Percentiles rank a stretch among this genome's conserved stretches.
These are phyloP conservation scores for Saccostrea echinata DNA, from an alignment of 1,140 invertebrate species.

Conservation along the genomic window DNA sequence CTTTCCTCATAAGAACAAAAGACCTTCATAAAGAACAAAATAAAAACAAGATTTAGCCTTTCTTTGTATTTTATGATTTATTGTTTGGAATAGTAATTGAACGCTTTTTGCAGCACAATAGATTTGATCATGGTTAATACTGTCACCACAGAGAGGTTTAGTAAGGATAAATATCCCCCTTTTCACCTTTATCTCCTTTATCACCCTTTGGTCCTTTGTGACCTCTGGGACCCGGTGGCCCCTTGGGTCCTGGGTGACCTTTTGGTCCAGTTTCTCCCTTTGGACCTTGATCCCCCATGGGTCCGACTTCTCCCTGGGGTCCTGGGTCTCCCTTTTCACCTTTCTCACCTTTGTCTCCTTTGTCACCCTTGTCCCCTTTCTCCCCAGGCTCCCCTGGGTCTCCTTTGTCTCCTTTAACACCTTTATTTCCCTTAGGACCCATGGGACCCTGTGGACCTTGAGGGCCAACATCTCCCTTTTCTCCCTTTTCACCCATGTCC, in stretches of 20 bases:
- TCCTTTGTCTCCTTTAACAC: neutral
- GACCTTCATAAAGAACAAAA: too few species aligned
- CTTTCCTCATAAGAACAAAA: too few species aligned
- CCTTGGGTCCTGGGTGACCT: conserved; percentile 13
- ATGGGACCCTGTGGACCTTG: conserved; percentile 12
- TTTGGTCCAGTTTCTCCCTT: conserved; percentile 8
- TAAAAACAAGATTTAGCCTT: too few species aligned
- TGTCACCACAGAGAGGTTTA: neutral
- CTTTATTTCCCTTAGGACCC: conserved; percentile 31
- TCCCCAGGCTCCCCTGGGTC: neutral
- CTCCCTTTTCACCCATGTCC: conserved; percentile 18
- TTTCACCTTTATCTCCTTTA: neutral
- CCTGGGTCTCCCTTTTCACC: conserved; percentile 5
- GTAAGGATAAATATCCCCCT: neutral
- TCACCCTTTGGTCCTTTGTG: conserved; percentile 28
- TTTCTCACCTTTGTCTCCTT: neutral
- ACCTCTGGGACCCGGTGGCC: conserved; percentile 31
- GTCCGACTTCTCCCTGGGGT: neutral
- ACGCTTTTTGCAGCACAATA: too few species aligned
- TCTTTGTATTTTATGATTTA: too few species aligned
- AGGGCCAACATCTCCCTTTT: neutral
- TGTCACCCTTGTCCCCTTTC: conserved; percentile 11
- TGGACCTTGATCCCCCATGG: conserved; percentile 23
- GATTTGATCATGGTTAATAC: too few species aligned
- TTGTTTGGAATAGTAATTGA: too few species aligned